Evolutionary conservation across 2,888 invertebrate species (phyloP).

Genomic region (Eremobia ochroleuca): DNA sequence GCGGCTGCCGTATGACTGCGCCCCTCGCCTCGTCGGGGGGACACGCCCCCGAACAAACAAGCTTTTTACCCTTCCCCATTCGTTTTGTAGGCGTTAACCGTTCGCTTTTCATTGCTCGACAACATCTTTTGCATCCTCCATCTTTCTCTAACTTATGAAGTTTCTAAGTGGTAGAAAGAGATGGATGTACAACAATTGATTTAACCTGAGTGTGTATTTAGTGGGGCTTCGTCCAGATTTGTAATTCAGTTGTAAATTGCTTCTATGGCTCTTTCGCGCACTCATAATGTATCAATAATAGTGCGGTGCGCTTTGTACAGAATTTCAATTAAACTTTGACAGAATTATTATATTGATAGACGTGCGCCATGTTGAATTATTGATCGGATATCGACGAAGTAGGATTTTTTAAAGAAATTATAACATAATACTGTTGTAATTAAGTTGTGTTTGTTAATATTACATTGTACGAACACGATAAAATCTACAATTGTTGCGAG

Average conservation of each 20-base stretch:
- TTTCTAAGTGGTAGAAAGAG: conserved; percentile 65
- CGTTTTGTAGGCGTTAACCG: conserved; percentile 84
- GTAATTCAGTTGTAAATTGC: conserved; percentile 90
- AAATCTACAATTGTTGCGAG: conserved; percentile 63
- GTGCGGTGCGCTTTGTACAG: conserved; percentile 82
- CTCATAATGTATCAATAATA: conserved; percentile 90
- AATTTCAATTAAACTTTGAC: conserved; percentile 90
- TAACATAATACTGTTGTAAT: conserved; percentile 64
- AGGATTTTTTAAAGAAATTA: conserved; percentile 66
- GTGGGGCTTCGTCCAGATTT: conserved; percentile 87
- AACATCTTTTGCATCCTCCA: conserved; percentile 69
- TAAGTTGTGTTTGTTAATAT: conserved; percentile 65
- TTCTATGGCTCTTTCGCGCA: conserved; percentile 86
- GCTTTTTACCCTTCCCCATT: conserved; percentile 84
- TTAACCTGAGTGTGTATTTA: conserved; percentile 89
- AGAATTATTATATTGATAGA: conserved; percentile 90
- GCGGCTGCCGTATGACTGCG: conserved; percentile 85
- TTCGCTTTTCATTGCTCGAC: conserved; percentile 77
- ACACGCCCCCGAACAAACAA: conserved; percentile 88
- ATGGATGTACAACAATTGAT: conserved; percentile 82
- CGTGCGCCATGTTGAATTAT: conserved; percentile 85
- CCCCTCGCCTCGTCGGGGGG: conserved; percentile 70
- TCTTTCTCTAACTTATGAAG: conserved; percentile 68
- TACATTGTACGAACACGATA: conserved; percentile 62
- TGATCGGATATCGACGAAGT: conserved; percentile 72